Base-by-base conservation (phyloP, 1,140 invertebrate genomes). In the Uloborus diversus region DNA sequence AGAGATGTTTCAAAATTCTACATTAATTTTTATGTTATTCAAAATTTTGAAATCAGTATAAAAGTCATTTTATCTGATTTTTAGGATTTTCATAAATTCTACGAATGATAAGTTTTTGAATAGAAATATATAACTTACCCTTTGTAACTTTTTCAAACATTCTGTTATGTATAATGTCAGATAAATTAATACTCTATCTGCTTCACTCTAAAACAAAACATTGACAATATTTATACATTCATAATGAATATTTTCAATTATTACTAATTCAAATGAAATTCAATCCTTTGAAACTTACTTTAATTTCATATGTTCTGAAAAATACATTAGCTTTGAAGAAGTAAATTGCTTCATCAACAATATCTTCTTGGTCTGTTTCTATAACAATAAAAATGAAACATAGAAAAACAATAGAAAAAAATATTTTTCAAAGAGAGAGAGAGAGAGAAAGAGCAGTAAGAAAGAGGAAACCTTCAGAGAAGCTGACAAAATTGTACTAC, bases 261-360 rank as follows among this genome's bases (percentile, higher is more conserved):
- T n/a, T n/a, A n/a, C n/a, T n/a, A 66, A 59, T 65, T 49, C 71
- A 64, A 82, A 61, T 66, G 53, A 79, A 57, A 79, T 66, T 80
- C 23, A 28, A 81, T 61, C 3, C 28, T 73, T 69, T 37, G 59
- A 71, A 14, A 71, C 20, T 1, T 89, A 94, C 94, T 90, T 98
- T 98, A 71, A 99, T 97, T 89, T 99, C 97, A 87, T 98, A 99
- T 53, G 96, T 99, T 82, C 96, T 92, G 86, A 99, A 99, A 87
- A 99, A 99, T 7, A 99, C 97, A 89, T 99, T 99, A 1, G 98
- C 96, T 89, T 98, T 99, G 87, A 99, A 99, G 86, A 92, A 99
- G 85, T 94, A 94, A 11, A 99, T 88, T 32, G 97, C 94, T 90
- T 99, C 98, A 89, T 99, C 98, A 82, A 99, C 96, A 82, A 99